A percentile compares a stretch with the other conserved stretches of the same genome.
Conservation (phyloP, 2,113 vertebrate genomes). For the Vicugna pacos region DNA sequence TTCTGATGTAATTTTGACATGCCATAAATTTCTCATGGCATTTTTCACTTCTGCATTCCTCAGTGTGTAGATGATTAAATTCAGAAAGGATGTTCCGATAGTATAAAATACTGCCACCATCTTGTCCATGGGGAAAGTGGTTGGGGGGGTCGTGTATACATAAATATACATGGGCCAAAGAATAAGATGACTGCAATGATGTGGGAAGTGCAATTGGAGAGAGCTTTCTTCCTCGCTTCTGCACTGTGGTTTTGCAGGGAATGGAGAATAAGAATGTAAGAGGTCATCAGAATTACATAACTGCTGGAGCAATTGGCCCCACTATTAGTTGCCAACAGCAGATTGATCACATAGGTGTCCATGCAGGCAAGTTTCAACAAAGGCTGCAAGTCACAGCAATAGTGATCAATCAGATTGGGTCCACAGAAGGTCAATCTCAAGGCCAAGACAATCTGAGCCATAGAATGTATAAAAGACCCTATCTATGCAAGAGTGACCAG, state of each 20-base stretch:
- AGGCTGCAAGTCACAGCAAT: slow-evolving; percentile 60
- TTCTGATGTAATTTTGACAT: not conserved
- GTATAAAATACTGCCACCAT: not conserved
- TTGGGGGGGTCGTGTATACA: not conserved
- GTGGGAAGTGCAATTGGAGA: not conserved
- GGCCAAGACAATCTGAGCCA: not conserved
- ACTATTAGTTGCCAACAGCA: not conserved
- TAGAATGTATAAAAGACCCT: slow-evolving; percentile 38
- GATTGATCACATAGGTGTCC: not conserved
- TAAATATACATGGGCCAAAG: not conserved
- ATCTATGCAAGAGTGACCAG: not conserved
- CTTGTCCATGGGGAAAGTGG: not conserved
- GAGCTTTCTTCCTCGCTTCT: not conserved
- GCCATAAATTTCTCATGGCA: not conserved
- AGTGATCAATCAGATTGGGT: slow-evolving; percentile 56
- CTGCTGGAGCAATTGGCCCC: not conserved
- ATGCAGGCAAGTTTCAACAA: slow-evolving; percentile 26
- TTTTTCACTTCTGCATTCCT: not conserved
- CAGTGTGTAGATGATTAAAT: not conserved
- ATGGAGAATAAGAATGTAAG: not conserved
- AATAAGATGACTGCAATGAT: not conserved
- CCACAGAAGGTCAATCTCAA: slow-evolving; percentile 56
- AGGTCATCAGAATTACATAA: not conserved
- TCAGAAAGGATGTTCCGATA: not conserved
- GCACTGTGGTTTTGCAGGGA: not conserved